Base-by-base conservation (phyloP, 2,888 invertebrate genomes). In the Polylopha cassiicola region DNA sequence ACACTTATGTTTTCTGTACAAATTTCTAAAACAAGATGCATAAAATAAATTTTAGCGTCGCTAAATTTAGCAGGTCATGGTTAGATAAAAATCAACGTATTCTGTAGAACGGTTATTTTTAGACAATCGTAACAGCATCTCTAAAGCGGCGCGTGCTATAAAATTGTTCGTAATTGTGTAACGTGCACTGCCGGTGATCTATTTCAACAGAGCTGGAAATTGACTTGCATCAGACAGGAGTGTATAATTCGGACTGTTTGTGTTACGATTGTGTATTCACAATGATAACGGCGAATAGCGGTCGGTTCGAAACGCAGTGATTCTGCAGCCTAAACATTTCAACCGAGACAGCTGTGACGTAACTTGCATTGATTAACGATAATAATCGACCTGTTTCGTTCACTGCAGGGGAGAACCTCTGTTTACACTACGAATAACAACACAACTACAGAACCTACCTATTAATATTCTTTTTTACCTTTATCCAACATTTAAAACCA, bases 51-150 rank as follows among this genome's bases (percentile, higher is more conserved):
- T 36, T 30, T 41, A 24, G 41, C 30, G 26, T 30, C 24, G 24
- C 30, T 41, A 41, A 34, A 29, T 24, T 34, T 41, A 41, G 29
- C 23, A 30, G 41, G 41, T 41, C 41, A 41, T 36, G 36, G 41
- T 41, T 41, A 24, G 16, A 16, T 30, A 33, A 39, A 17, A 22
- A 28, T 22, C 15, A 39, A 15, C 33, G 17, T n/a, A n/a, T n/a
- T n/a, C n/a, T n/a, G n/a, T n/a, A n/a, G n/a, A n/a, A n/a, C n/a
- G n/a, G n/a, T n/a, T n/a, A n/a, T n/a, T n/a, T n/a, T n/a, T n/a
- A n/a, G n/a, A n/a, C n/a, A n/a, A n/a, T n/a, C n/a, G n/a, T n/a
- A n/a, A n/a, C n/a, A n/a, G n/a, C n/a, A n/a, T n/a, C n/a, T n/a
- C n/a, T n/a, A n/a, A n/a, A n/a, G n/a, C n/a, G n/a, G n/a, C n/a